Evolutionary conservation across 2,888 invertebrate genomes (phyloP), one percentile per base, ranked within the genome.

Genomic region (Cryptosula pallasiana): DNA sequence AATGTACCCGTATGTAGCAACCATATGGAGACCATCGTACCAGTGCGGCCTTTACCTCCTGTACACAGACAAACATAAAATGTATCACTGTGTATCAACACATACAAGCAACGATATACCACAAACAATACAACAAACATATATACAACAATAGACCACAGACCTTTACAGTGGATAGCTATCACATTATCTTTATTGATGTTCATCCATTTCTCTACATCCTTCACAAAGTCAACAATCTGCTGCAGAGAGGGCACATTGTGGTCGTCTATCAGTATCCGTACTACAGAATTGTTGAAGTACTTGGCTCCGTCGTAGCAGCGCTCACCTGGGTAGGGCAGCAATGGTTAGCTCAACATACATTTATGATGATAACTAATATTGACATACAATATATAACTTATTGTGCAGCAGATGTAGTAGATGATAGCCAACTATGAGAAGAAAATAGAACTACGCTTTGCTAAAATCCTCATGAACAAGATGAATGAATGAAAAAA

Each of bases 21-120:
- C 85, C 86, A 86, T 25, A 84, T 82, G 78, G 87, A 87, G 71
- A 87, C 85, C 82, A 87, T 85, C 27, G 87, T 86, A 20, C 87
- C 87, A 2, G 87, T 87, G 27, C 87, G 81, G 0, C 87, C 87
- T 78, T 87, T 87, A 0, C 87, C 87, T 23, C 87, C 63, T 63
- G 57, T 57, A 45, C 45, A 45, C 20, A 45, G 5, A 20, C 20
- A 45, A 13, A 20, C 20, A 45, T 45, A 45, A 45, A 45, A 13
- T 45, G 45, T 45, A 45, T 45, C 5, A n/a, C 5, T 45, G 20
- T 45, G 45, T 45, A 45, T 45, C 9, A 13, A 45, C 45, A 45
- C 20, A 45, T 45, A 20, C 20, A 45, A 5, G 20, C 20, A 45
- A 5, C 5, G 5, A 45, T 45, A 20, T 45, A 45, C n/a, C n/a